Base-by-base conservation (phyloP, 2,888 invertebrate species). In the Dicyrtomina minuta region DNA sequence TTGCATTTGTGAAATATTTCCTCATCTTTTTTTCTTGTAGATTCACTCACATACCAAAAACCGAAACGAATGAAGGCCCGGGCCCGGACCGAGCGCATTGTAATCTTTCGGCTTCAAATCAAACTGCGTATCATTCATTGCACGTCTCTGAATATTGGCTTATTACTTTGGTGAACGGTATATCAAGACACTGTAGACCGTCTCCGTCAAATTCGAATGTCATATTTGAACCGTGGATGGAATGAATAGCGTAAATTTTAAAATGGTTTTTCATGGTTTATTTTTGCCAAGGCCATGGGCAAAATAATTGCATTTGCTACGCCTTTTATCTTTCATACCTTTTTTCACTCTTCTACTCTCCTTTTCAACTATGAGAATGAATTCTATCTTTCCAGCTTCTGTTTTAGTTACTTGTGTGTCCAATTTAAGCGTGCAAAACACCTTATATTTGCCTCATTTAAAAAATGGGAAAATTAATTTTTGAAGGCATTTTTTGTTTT, bases 251-350 rank as follows among this genome's bases (percentile, higher is more conserved):
- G 33, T 51, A 8, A 5, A 41, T 51, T 58, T 53, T 53, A 65
- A 65, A 51, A 8, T 15, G n/a, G n/a, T n/a, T n/a, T n/a, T 27
- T 26, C 5, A 10, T 56, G 26, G 5, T 20, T 44, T 61, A 61
- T 58, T 58, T n/a, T 58, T 8, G 58, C 58, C 58, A 41, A 41
- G 27, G 58, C 58, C 17, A 41, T n/a, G n/a, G n/a, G n/a, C n/a
- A 58, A 53, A 53, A 24, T 24, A 53, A 53, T 44, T 8, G 24
- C 22, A 64, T 64, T 64, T 64, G 64, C 46, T 51, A 64, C 64
- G 64, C 64, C n/a, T n/a, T n/a, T n/a, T n/a, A n/a, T n/a, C n/a
- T 64, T 64, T 51, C 49, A 51, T 46, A 64, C 51, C 64, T 64
- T 64, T 33, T 22, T n/a, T 17, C 4, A n/a, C 49, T 15, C 13